Conservation (phyloP, 2,113 vertebrate species). For the Hiodon alosoides region DNA sequence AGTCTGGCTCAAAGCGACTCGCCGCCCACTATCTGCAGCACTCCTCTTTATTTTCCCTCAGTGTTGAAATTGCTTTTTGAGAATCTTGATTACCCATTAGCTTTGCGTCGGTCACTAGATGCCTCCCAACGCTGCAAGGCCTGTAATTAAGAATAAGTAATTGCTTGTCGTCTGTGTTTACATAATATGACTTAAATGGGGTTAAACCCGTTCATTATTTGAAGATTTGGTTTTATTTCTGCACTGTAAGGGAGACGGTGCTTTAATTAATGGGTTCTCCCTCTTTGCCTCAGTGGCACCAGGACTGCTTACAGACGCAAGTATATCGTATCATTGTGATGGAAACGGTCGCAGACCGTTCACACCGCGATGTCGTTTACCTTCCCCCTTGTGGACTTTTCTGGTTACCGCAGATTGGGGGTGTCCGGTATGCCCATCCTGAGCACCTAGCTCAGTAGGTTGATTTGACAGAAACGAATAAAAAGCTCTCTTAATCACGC, state of each 20-base stretch:
- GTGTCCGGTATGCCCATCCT: background rate
- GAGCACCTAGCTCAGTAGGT: too few species aligned
- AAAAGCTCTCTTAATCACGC: too few species aligned
- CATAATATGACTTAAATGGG: constrained; percentile 19
- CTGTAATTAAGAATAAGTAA: constrained; percentile 26
- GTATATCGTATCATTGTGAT: background rate
- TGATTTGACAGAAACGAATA: too few species aligned
- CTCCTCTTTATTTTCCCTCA: background rate
- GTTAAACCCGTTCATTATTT: constrained; percentile 17
- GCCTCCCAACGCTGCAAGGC: constrained; percentile 2
- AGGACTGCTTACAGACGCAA: constrained; percentile 1
- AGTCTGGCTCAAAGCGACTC: background rate
- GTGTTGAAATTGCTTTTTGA: constrained; percentile 11
- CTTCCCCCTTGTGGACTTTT: background rate
- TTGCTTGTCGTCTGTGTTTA: constrained; percentile 24
- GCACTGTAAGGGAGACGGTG: background rate
- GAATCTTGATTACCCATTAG: constrained; percentile 7
- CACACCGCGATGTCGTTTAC: background rate
- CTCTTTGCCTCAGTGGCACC: background rate
- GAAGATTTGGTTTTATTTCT: background rate
- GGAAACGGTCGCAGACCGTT: background rate
- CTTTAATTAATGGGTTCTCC: constrained; percentile 16
- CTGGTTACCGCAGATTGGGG: background rate
- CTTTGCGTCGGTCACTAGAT: constrained; percentile 7
- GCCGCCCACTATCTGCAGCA: constrained; percentile 1